phyloP scores from a whole-genome alignment of 2,113 vertebrate species.

The Chelonoidis abingdonii region DNA sequence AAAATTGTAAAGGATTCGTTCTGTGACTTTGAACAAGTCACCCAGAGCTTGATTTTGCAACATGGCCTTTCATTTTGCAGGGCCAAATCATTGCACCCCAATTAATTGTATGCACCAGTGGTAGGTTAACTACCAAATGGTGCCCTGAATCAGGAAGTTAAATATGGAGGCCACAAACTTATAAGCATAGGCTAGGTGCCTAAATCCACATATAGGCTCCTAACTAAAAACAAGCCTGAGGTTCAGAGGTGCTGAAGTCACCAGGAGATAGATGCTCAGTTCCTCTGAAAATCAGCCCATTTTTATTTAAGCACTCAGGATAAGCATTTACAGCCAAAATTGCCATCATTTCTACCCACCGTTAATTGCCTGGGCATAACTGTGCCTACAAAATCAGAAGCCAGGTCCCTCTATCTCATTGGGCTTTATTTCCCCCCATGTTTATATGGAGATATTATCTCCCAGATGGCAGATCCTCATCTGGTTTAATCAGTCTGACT shows the following conservation, averaged over 20 bases:
- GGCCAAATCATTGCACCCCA: too few relatives aligned
- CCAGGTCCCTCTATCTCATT: background rate
- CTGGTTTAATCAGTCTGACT: fast-evolving
- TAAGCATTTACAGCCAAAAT: background rate
- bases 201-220: background rate
- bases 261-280: background rate
- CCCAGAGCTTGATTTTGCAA: background rate
- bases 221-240: background rate
- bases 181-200: fast-evolving
- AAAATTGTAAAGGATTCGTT: background rate
- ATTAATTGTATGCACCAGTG: fast-evolving
- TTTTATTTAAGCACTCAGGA: background rate
- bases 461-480: background rate
- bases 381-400: background rate
- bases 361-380: background rate
- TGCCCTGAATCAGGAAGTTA: background rate
- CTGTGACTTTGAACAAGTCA: background rate
- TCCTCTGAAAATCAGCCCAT: background rate
- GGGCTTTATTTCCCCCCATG: background rate
- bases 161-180: background rate
- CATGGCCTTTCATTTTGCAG: background rate
- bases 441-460: fast-evolving
- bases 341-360: fast-evolving
- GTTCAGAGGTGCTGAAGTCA: background rate
- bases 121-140: background rate